These are phyloP conservation scores for Otolemur crassicaudatus DNA, from an alignment of 2,797 vertebrate genomes.

Conservation along the genomic window DNA sequence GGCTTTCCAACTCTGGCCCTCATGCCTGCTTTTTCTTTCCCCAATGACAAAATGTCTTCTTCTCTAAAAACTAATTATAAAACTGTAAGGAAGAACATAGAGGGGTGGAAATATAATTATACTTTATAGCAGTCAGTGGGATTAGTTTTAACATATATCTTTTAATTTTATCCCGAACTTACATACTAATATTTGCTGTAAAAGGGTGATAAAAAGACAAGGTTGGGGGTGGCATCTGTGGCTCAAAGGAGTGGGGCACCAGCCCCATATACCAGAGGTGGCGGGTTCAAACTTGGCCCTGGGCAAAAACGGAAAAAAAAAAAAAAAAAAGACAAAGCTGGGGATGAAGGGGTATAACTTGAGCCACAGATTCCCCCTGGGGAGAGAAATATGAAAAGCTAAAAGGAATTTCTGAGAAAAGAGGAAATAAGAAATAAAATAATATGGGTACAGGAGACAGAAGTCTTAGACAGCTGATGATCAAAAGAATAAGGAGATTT, in stretches of 20 bases:
- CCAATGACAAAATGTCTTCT: background rate
- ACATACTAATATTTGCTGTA: slow-evolving; percentile 36
- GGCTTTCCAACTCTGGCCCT: background rate
- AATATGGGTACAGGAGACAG: background rate
- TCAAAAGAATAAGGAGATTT: background rate
- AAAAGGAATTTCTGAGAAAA: slow-evolving; percentile 55
- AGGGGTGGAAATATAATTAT: background rate
- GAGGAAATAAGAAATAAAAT: slow-evolving; percentile 62
- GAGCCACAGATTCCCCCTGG: background rate
- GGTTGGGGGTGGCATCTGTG: background rate
- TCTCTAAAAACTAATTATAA: slow-evolving; percentile 47
- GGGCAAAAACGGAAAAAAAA: background rate
- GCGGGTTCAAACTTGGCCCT: too few relatives aligned
- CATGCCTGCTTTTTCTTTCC: background rate
- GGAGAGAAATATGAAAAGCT: slow-evolving; percentile 41
- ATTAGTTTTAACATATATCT: slow-evolving; percentile 23
- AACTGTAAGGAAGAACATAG: slow-evolving; percentile 4
- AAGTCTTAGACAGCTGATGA: slow-evolving; percentile 28
- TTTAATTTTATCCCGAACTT: slow-evolving; percentile 33
- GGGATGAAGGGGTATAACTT: background rate
- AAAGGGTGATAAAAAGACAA: slow-evolving; percentile 11
- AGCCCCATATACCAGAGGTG: too few relatives aligned
- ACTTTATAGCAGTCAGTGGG: background rate
- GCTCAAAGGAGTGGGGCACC: too few relatives aligned
- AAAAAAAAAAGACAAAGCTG: slow-evolving; percentile 18